phyloP scores from a whole-genome alignment of 2,888 invertebrate genomes.

The Apotomis turbidana region DNA sequence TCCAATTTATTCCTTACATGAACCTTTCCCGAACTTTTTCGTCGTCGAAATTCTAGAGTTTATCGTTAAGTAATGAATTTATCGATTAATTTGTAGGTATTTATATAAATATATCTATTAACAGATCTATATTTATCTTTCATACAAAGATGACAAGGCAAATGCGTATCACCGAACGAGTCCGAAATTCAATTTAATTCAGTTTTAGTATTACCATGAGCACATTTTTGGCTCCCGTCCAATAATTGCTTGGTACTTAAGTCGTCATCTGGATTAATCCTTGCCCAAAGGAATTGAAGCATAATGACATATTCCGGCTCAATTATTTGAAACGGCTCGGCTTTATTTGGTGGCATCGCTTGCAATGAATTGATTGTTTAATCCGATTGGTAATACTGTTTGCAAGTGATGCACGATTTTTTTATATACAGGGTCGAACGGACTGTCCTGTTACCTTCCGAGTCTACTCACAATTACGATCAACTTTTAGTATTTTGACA shows the following conservation, averaged over 20 bases:
- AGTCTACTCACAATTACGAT: too few relatives aligned
- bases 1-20: too few relatives aligned
- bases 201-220: conserved; percentile 25
- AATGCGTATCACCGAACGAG: conserved; percentile 29
- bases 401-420: not conserved
- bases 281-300: not conserved
- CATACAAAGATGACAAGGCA: not conserved
- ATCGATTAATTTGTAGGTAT: too few relatives aligned
- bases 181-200: conserved; percentile 42
- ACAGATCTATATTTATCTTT: too few relatives aligned
- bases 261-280: conserved; percentile 2
- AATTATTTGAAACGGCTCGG: not conserved
- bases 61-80: too few relatives aligned
- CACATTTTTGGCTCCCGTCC: conserved; percentile 26
- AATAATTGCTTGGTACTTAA: conserved; percentile 18
- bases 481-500: too few relatives aligned
- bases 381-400: not conserved
- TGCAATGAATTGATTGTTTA: not conserved
- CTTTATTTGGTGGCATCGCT: not conserved
- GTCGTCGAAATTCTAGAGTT: too few relatives aligned
- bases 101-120: too few relatives aligned
- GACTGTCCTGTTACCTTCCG: too few relatives aligned
- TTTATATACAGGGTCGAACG: not conserved
- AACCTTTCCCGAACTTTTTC: too few relatives aligned
- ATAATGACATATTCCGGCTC: not conserved